Evolutionary conservation across 53 echinoderm and acorn worm species (phyloP).

Genomic region (Actinopyga echinites): DNA sequence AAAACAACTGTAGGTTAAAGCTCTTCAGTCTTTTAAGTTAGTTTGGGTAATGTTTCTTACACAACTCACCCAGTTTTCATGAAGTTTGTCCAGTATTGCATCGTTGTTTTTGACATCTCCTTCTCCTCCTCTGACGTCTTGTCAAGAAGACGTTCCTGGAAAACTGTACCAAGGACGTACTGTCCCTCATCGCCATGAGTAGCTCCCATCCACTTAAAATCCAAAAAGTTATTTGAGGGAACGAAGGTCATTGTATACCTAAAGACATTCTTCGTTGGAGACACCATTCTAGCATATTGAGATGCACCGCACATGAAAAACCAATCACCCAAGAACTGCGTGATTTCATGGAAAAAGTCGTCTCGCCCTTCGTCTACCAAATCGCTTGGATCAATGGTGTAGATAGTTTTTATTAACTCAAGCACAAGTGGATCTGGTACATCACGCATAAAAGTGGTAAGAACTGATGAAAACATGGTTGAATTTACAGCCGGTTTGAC

Average conservation of each 20-base stretch:
- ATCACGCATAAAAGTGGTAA: neutral
- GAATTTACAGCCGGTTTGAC: neutral
- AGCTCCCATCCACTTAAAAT: constrained; percentile 9
- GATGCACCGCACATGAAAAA: neutral
- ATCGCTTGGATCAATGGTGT: neutral
- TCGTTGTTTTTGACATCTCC: neutral
- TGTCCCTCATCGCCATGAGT: too few relatives aligned
- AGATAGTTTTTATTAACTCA: constrained; percentile 12
- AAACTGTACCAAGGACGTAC: neutral
- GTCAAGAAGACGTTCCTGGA: neutral
- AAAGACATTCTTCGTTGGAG: too few relatives aligned
- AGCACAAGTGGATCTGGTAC: neutral
- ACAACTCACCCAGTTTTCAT: too few relatives aligned
- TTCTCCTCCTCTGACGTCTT: neutral
- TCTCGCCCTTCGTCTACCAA: neutral
- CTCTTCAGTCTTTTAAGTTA: too few relatives aligned
- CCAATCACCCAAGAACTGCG: too few relatives aligned
- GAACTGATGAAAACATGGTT: neutral
- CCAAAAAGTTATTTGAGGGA: neutral
- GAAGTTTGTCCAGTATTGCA: too few relatives aligned
- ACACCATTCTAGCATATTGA: neutral
- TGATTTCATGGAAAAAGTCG: neutral
- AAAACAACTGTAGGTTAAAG: too few relatives aligned
- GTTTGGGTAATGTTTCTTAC: too few relatives aligned
- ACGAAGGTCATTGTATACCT: constrained; percentile 32